Evolutionary conservation across 1,140 invertebrate genomes (phyloP).

Genomic region (Tetramorium parvispinum): DNA sequence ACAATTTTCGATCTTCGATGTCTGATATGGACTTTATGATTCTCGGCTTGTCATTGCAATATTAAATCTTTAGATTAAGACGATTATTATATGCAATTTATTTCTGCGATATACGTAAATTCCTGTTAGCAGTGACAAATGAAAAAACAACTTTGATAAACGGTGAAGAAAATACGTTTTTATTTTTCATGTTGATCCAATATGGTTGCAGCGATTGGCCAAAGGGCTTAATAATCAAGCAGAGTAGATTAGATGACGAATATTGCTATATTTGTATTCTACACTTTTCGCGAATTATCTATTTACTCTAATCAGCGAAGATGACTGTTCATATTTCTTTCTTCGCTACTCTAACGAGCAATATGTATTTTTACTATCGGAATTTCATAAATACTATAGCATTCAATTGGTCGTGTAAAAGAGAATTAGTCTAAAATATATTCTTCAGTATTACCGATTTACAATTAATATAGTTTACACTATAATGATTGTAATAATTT

Average conservation of each 20-base stretch:
- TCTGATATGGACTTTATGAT: neutral
- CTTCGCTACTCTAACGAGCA: slow-evolving; percentile 47
- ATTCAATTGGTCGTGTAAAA: slow-evolving; percentile 30
- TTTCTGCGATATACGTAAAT: slow-evolving; percentile 1
- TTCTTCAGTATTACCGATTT: slow-evolving; percentile 51
- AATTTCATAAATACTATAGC: slow-evolving; percentile 17
- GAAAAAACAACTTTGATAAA: neutral
- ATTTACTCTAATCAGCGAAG: slow-evolving; percentile 29
- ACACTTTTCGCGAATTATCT: slow-evolving; percentile 50
- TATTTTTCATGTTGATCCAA: neutral
- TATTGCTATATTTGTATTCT: slow-evolving; percentile 47
- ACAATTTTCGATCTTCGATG: neutral
- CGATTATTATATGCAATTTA: neutral
- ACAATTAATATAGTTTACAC: slow-evolving; percentile 30
- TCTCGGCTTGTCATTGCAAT: neutral
- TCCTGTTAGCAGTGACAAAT: neutral
- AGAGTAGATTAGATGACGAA: neutral
- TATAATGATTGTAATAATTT: slow-evolving; percentile 26
- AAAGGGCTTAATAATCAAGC: slow-evolving; percentile 6
- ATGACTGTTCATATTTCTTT: slow-evolving; percentile 35
- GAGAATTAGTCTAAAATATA: slow-evolving; percentile 19
- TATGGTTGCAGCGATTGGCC: neutral
- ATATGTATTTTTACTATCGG: slow-evolving; percentile 47
- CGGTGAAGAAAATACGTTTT: neutral
- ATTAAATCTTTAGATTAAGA: neutral